These are phyloP conservation scores for Drosophila eohydei DNA, from an alignment of 2,888 invertebrate species.

Conservation along the genomic window DNA sequence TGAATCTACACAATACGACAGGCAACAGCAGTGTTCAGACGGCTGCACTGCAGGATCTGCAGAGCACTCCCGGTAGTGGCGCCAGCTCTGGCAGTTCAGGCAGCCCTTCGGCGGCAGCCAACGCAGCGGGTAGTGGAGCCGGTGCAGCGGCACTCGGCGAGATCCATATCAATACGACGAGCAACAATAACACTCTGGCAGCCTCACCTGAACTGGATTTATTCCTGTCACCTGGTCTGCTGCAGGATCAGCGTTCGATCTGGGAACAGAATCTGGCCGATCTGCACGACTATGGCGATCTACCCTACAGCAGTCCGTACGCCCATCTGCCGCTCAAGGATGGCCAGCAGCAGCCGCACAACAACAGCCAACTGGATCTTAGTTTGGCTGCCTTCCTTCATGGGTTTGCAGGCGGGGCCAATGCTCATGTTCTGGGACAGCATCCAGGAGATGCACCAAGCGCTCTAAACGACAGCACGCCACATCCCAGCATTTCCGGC, in stretches of 20 bases:
- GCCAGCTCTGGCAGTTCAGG: slow-evolving; percentile 29
- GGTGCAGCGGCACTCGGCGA: slow-evolving; percentile 55
- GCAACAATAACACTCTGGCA: slow-evolving; percentile 21
- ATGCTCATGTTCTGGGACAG: slow-evolving; percentile 23
- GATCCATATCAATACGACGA: slow-evolving; percentile 63
- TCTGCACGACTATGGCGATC: slow-evolving; percentile 86
- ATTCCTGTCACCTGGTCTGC: slow-evolving; percentile 83
- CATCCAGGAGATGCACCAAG: slow-evolving; percentile 38
- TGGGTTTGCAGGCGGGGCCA: slow-evolving; percentile 52
- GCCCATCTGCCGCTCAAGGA: slow-evolving; percentile 83
- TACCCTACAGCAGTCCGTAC: slow-evolving; percentile 75
- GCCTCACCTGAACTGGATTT: slow-evolving; percentile 71
- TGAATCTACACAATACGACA: slow-evolving; percentile 86
- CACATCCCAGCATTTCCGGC: slow-evolving; percentile 72
- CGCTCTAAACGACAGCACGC: slow-evolving; percentile 79
- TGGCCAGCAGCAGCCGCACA: slow-evolving; percentile 82
- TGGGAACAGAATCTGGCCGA: slow-evolving; percentile 87
- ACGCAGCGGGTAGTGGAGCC: slow-evolving; percentile 18
- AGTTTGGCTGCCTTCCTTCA: slow-evolving; percentile 74
- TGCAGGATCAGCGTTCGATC: slow-evolving; percentile 85
- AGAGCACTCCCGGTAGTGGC: slow-evolving; percentile 46
- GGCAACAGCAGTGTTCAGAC: slow-evolving; percentile 78
- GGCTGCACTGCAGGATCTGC: slow-evolving; percentile 81
- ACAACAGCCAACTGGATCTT: slow-evolving; percentile 77
- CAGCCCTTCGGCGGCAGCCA: slow-evolving; percentile 1